Evolutionary conservation across 2,797 vertebrate genomes (phyloP).

Genomic region (Enteromius anoplus): DNA sequence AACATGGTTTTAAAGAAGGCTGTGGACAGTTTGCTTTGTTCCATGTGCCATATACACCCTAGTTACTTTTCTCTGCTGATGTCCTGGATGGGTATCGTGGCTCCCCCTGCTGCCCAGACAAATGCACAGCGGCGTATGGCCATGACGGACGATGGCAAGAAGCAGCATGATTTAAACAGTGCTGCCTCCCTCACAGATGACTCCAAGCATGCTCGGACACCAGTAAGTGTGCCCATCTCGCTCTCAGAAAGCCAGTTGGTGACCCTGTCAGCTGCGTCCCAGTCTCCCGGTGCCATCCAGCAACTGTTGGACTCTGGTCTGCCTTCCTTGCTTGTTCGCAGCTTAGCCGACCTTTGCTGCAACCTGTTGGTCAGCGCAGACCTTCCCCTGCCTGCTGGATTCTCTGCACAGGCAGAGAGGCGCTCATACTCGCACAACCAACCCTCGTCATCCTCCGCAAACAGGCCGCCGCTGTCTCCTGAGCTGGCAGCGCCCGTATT

Average conservation of each 20-base stretch:
- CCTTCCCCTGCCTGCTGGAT: conserved; percentile 79
- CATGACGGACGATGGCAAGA: conserved; percentile 97
- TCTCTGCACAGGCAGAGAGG: conserved; percentile 79
- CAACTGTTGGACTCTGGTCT: conserved; percentile 95
- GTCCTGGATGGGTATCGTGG: conserved; percentile 96
- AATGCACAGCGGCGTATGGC: conserved; percentile 84
- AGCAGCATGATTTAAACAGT: conserved; percentile 85
- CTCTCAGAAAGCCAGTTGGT: conserved; percentile 92
- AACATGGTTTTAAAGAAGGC: conserved; percentile 98
- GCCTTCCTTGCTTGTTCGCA: conserved; percentile 92
- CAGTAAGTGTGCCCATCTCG: conserved; percentile 81
- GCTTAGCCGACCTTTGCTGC: conserved; percentile 91
- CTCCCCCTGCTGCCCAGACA: conserved; percentile 82
- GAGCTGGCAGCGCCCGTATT: conserved; percentile 95
- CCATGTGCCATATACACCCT: conserved; percentile 98
- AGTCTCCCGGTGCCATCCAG: conserved; percentile 95
- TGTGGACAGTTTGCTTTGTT: conserved; percentile 96
- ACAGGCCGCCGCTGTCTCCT: conserved; percentile 83
- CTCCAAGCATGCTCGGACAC: conserved; percentile 92
- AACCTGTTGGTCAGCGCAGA: conserved; percentile 87
- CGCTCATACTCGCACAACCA: conserved; percentile 83
- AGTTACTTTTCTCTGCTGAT: conserved; percentile 96
- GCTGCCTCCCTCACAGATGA: conserved; percentile 86
- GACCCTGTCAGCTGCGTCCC: conserved; percentile 94
- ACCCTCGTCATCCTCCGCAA: conserved; percentile 66